phyloP scores from a whole-genome alignment of 2,888 invertebrate genomes.

The Slavum lentiscoides region DNA sequence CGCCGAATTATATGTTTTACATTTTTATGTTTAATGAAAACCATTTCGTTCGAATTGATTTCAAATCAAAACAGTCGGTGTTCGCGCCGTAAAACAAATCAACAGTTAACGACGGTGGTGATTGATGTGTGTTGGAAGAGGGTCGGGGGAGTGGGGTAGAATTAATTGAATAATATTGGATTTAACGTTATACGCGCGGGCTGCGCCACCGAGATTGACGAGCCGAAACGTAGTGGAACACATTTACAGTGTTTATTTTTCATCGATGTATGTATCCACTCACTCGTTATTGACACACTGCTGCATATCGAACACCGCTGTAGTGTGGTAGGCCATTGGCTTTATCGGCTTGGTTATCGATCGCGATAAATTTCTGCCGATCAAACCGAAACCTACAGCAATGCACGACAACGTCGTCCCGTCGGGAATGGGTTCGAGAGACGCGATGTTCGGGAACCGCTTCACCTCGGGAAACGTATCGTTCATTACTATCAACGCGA shows the following conservation, averaged over 20 bases:
- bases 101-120: too few species aligned
- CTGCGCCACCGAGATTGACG: too few species aligned
- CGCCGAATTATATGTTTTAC: too few species aligned
- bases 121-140: too few species aligned
- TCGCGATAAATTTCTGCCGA: background rate
- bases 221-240: too few species aligned
- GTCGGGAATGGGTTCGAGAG: background rate
- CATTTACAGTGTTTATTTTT: too few species aligned
- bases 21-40: too few species aligned
- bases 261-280: too few species aligned
- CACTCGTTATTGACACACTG: background rate
- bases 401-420: background rate
- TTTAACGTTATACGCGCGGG: too few species aligned
- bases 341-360: background rate
- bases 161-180: background rate
- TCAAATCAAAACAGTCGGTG: too few species aligned
- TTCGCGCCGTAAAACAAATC: too few species aligned
- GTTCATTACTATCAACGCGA: background rate
- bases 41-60: too few species aligned
- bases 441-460: background rate
- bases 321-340: background rate
- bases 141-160: background rate
- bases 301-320: background rate
- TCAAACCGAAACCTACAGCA: background rate
- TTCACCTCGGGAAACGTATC: conserved; percentile 3